phyloP scores from a whole-genome alignment of 2,113 vertebrate species.

The Genyomyrus donnyi region DNA sequence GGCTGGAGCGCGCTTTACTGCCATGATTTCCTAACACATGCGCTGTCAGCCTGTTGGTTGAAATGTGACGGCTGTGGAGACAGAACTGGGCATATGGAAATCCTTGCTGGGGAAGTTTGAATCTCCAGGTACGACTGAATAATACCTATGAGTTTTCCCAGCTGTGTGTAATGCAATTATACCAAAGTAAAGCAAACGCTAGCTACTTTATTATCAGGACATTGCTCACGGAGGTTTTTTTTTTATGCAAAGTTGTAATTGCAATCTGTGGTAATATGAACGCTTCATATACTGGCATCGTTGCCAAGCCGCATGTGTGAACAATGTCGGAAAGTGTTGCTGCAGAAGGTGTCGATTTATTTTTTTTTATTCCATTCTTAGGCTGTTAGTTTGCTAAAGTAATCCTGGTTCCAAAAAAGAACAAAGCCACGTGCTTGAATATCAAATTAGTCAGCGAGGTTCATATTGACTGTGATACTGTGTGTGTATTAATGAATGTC shows the following conservation, averaged over 20 bases:
- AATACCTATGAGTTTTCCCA: not conserved
- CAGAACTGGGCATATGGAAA: not conserved
- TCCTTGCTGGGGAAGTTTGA: not conserved
- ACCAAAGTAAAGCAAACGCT: not conserved
- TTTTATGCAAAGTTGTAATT: not conserved
- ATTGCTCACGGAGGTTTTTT: not conserved
- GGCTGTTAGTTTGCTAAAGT: not conserved
- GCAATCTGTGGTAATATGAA: not conserved
- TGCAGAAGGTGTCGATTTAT: not conserved
- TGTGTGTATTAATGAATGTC: not conserved
- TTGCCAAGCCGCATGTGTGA: not conserved
- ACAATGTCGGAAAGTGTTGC: not conserved
- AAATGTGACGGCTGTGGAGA: not conserved
- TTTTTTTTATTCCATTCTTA: not conserved
- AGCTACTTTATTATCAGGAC: not conserved
- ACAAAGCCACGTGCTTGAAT: not conserved
- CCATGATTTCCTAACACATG: not conserved
- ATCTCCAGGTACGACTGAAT: not conserved
- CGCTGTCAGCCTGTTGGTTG: slow-evolving; percentile 6
- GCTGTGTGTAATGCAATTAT: not conserved
- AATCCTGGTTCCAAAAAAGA: not conserved
- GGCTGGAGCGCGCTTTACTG: not conserved
- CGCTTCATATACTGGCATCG: not conserved
- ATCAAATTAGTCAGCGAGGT: not conserved
- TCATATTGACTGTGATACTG: not conserved